These are phyloP conservation scores for Mandrillus leucophaeus DNA, from an alignment of 2,113 vertebrate species.

Conservation along the genomic window DNA sequence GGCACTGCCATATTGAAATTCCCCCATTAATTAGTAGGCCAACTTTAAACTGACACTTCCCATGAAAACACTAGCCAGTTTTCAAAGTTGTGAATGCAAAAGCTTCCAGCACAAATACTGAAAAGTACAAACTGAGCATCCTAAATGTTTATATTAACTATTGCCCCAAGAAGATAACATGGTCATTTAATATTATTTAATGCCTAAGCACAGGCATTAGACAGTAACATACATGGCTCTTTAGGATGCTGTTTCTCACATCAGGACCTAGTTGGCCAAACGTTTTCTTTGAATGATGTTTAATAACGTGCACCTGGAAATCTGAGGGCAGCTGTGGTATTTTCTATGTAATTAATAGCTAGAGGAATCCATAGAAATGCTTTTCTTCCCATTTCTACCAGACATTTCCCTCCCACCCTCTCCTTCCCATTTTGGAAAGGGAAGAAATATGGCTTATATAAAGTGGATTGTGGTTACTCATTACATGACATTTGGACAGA, in stretches of 20 bases:
- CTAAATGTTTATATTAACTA: constrained; percentile 27
- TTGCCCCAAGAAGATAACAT: constrained; percentile 7
- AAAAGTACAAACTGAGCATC: constrained; percentile 23
- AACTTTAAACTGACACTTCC: constrained; percentile 1
- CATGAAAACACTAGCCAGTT: constrained; percentile 33
- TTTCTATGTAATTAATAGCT: neutral
- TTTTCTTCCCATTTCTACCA: neutral
- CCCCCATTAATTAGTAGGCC: neutral
- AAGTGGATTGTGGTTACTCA: constrained; percentile 30
- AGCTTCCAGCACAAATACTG: constrained; percentile 24
- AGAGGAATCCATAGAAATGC: neutral
- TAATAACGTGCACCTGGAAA: constrained; percentile 3
- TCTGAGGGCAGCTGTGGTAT: neutral
- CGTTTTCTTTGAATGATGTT: neutral
- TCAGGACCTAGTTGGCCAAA: neutral
- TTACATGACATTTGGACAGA: constrained; percentile 33
- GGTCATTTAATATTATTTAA: constrained; percentile 6
- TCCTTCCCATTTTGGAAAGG: neutral
- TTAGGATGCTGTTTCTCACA: constrained; percentile 7
- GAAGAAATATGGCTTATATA: constrained; percentile 33
- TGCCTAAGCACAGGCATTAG: neutral
- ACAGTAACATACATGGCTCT: neutral
- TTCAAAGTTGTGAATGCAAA: constrained; percentile 3
- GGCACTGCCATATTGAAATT: neutral
- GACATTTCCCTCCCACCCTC: neutral